phyloP scores from a whole-genome alignment of 2,888 invertebrate genomes.

The Pterostichus niger region DNA sequence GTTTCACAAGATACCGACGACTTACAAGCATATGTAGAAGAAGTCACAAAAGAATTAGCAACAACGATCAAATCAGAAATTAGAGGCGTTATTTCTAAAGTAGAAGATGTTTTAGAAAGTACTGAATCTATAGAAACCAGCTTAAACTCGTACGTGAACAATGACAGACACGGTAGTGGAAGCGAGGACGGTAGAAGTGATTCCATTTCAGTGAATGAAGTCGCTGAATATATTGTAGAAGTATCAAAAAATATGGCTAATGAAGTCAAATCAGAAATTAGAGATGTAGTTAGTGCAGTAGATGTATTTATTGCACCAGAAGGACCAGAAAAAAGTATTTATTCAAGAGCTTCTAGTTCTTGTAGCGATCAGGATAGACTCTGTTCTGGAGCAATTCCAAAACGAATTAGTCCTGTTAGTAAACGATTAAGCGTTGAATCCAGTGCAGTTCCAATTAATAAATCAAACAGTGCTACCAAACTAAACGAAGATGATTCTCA shows the following conservation, averaged over 20 bases:
- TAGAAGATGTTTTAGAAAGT: conserved; percentile 88
- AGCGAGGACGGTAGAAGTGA: conserved; percentile 83
- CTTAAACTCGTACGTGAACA: conserved; percentile 71
- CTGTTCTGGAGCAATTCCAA: conserved; percentile 69
- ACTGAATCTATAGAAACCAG: conserved; percentile 81
- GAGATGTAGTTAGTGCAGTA: conserved; percentile 86
- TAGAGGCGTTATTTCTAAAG: conserved; percentile 88
- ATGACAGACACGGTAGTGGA: conserved; percentile 76
- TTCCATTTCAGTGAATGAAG: conserved; percentile 87
- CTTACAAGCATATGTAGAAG: conserved; percentile 87
- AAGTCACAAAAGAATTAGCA: conserved; percentile 88
- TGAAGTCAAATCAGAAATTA: conserved; percentile 88
- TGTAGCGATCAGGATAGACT: conserved; percentile 72
- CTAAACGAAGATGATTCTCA: conserved; percentile 81
- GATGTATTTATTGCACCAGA: conserved; percentile 79
- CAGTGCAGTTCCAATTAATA: conserved; percentile 76
- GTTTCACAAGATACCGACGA: conserved; percentile 79
- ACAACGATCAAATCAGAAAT: conserved; percentile 91
- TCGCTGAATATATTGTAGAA: conserved; percentile 88
- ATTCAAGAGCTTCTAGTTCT: conserved; percentile 73
- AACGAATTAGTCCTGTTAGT: conserved; percentile 73
- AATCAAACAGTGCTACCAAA: conserved; percentile 80
- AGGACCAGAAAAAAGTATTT: conserved; percentile 72
- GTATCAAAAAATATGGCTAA: conserved; percentile 89
- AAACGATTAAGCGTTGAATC: conserved; percentile 72